phyloP scores from a whole-genome alignment of 2,888 invertebrate species.

The Diabrotica balteata region DNA sequence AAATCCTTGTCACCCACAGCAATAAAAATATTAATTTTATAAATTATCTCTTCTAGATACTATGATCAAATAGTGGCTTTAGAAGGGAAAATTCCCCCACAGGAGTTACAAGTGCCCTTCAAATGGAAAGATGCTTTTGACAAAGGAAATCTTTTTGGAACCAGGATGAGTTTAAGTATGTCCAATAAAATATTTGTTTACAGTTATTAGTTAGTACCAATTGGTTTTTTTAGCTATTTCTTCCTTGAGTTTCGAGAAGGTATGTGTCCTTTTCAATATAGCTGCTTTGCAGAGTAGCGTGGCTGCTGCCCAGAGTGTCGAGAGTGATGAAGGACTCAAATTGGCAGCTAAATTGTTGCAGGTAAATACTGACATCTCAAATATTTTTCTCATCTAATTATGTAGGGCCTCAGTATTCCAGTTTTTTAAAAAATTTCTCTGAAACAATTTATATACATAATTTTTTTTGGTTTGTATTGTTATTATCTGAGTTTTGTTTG shows the following conservation, averaged over 20 bases:
- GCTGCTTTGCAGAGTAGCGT: constrained; percentile 91
- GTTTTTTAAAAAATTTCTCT: too few species aligned
- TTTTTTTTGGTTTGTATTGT: too few species aligned
- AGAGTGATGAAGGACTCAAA: constrained; percentile 93
- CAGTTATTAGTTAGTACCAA: background rate
- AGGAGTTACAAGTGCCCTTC: constrained; percentile 95
- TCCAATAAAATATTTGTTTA: constrained; percentile 41
- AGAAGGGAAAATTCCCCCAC: constrained; percentile 92
- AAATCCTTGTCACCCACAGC: constrained; percentile 17
- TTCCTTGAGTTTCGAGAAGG: constrained; percentile 89
- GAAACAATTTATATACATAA: too few species aligned
- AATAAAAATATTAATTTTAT: constrained; percentile 3
- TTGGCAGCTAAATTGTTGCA: constrained; percentile 90
- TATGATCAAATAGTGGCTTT: constrained; percentile 94
- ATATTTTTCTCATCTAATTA: too few species aligned
- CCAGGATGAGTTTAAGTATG: constrained; percentile 90
- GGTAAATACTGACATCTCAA: constrained; percentile 61
- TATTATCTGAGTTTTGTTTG: too few species aligned
- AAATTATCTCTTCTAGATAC: constrained; percentile 71
- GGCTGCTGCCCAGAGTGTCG: constrained; percentile 83
- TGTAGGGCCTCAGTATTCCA: too few species aligned
- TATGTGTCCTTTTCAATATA: constrained; percentile 95
- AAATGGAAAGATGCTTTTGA: constrained; percentile 99
- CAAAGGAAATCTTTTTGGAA: constrained; percentile 91
- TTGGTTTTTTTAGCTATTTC: constrained; percentile 73